phyloP scores from a whole-genome alignment of 2,888 invertebrate species.

The Lithophane socia region DNA sequence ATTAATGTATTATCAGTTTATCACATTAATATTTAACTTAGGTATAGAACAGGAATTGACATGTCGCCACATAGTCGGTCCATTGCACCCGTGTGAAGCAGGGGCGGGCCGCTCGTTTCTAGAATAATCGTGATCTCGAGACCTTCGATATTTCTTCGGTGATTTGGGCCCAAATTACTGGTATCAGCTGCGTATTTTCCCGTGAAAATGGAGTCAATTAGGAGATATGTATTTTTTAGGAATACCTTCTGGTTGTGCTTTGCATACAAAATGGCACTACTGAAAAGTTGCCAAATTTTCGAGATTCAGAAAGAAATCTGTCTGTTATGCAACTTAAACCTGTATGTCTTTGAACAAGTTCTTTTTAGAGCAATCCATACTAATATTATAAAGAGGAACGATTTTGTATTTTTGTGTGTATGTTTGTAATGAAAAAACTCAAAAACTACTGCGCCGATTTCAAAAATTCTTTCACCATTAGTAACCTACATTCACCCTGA shows the following conservation, averaged over 20 bases:
- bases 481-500: no score
- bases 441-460: no score
- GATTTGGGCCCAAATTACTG: slow-evolving; percentile 14
- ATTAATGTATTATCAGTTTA: no score
- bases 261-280: slow-evolving; percentile 41
- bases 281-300: slow-evolving; percentile 12
- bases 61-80: neutral
- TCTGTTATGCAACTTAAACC: slow-evolving; percentile 1
- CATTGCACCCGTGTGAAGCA: no score
- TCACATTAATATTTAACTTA: no score
- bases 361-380: no score
- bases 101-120: neutral
- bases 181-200: slow-evolving; percentile 13
- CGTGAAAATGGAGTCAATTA: slow-evolving; percentile 39
- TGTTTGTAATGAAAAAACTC: no score
- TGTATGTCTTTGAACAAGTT: no score
- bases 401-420: no score
- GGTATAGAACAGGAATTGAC: neutral
- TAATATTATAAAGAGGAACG: no score
- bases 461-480: no score
- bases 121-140: slow-evolving; percentile 14
- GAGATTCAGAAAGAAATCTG: slow-evolving; percentile 1
- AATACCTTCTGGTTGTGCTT: slow-evolving; percentile 5
- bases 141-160: slow-evolving; percentile 4
- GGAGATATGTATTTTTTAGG: slow-evolving; percentile 10